Percentiles rank a stretch among this genome's conserved stretches.
Conservation (phyloP, 2,113 vertebrate genomes). For the Callospermophilus lateralis region DNA sequence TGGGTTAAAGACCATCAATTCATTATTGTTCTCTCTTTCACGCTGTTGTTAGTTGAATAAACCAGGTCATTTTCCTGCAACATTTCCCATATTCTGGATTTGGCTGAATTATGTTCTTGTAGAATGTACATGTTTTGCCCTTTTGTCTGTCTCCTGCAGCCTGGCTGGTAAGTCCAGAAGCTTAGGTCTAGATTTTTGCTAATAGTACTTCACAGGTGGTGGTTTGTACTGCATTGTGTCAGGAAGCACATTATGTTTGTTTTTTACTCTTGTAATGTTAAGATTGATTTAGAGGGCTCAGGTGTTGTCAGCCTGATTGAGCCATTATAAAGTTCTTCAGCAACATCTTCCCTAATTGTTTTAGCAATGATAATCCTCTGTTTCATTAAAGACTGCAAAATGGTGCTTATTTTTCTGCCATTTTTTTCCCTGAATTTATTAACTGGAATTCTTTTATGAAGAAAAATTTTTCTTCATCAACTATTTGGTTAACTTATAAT, state of each 20-base stretch:
- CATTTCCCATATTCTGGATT: neutral
- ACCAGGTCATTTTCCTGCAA: neutral
- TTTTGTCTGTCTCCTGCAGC: neutral
- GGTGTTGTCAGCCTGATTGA: slow-evolving; percentile 49
- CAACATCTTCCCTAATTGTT: slow-evolving; percentile 23
- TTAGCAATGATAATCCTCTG: neutral
- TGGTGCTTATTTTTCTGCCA: slow-evolving; percentile 40
- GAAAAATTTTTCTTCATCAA: slow-evolving; percentile 56
- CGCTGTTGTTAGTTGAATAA: neutral
- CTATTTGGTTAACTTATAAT: slow-evolving; percentile 8
- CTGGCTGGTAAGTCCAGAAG: neutral
- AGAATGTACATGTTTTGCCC: neutral
- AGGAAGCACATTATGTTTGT: neutral
- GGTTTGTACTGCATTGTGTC: neutral
- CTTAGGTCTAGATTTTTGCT: neutral
- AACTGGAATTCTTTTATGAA: slow-evolving; percentile 53
- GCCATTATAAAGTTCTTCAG: slow-evolving; percentile 20
- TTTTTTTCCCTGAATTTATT: slow-evolving; percentile 41
- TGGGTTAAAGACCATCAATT: neutral
- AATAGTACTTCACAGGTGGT: neutral
- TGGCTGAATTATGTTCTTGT: neutral
- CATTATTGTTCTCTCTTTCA: too few species aligned
- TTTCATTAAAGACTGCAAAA: slow-evolving; percentile 54
- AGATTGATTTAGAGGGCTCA: slow-evolving; percentile 59
- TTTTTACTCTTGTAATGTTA: slow-evolving; percentile 5